A percentile compares a stretch with the other conserved stretches of the same genome.
These are phyloP conservation scores for Hyposoter dolosus DNA, from an alignment of 2,888 invertebrate genomes.

Conservation along the genomic window DNA sequence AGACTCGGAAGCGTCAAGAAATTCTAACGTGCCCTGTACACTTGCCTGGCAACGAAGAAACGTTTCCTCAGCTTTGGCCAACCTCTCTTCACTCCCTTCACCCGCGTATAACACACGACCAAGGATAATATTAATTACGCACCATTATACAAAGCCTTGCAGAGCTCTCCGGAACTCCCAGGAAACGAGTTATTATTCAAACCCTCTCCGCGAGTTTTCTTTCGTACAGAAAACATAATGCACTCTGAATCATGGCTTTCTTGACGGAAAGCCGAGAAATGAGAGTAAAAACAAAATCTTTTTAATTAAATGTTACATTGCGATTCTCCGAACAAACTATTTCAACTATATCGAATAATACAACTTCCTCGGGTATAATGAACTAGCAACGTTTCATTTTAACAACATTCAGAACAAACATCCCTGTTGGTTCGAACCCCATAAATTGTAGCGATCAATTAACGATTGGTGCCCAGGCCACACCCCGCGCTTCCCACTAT, in stretches of 20 bases:
- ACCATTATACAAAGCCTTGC: slow-evolving; percentile 17
- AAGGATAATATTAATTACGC: slow-evolving; percentile 55
- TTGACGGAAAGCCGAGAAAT: neutral
- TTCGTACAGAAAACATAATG: slow-evolving; percentile 4
- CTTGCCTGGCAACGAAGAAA: slow-evolving; percentile 28
- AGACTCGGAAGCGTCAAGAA: slow-evolving; percentile 30
- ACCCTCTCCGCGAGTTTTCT: slow-evolving; percentile 34
- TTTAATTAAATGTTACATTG: slow-evolving; percentile 14
- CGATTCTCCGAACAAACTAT: neutral
- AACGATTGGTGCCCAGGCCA: neutral
- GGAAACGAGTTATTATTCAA: slow-evolving; percentile 44
- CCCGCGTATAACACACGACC: slow-evolving; percentile 23
- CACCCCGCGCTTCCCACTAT: neutral
- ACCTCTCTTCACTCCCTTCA: neutral
- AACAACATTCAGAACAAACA: neutral
- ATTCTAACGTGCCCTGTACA: slow-evolving; percentile 13
- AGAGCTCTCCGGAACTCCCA: slow-evolving; percentile 7
- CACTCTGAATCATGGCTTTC: neutral
- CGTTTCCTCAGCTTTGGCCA: slow-evolving; percentile 26
- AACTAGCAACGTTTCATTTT: neutral
- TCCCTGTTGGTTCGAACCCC: neutral
- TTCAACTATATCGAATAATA: neutral
- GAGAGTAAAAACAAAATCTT: slow-evolving; percentile 18
- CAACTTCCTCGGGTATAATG: neutral
- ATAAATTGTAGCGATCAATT: neutral